Evolutionary conservation across 2,113 vertebrate species (phyloP).

Genomic region (Silurus asotus): DNA sequence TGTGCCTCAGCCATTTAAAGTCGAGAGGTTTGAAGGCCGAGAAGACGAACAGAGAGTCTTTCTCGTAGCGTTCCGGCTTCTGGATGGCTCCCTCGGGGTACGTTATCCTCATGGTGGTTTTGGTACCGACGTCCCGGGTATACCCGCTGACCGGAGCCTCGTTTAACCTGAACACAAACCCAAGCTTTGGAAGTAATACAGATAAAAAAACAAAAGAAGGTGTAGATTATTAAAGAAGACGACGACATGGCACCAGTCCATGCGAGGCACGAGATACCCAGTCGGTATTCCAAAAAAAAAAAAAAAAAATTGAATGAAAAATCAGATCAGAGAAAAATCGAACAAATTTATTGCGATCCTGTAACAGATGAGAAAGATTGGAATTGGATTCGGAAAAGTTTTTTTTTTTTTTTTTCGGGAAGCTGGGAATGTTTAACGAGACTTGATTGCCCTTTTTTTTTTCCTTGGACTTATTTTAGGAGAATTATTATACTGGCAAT

Average conservation of each 20-base stretch:
- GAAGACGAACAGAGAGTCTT: conserved; percentile 93
- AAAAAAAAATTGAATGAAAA: too few relatives aligned
- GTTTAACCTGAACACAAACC: conserved; percentile 81
- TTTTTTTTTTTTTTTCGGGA: neutral
- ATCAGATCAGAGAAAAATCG: neutral
- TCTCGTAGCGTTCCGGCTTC: conserved; percentile 88
- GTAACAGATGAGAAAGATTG: neutral
- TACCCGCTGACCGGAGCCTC: conserved; percentile 90
- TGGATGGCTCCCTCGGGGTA: conserved; percentile 98
- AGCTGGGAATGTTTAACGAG: neutral
- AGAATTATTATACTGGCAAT: neutral
- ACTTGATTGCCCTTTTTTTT: neutral
- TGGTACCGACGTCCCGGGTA: conserved; percentile 89
- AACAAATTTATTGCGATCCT: neutral
- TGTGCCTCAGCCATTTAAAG: conserved; percentile 96
- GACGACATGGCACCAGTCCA: neutral
- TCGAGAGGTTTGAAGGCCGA: conserved; percentile 96
- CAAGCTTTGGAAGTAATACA: neutral
- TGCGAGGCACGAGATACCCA: neutral
- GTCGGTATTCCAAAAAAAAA: neutral
- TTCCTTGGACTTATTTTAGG: neutral
- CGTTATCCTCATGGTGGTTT: conserved; percentile 95
- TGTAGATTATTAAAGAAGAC: neutral
- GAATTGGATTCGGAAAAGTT: neutral
- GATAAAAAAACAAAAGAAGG: neutral